phyloP scores from a whole-genome alignment of 2,113 vertebrate species.

The Acanthochromis polyacanthus region DNA sequence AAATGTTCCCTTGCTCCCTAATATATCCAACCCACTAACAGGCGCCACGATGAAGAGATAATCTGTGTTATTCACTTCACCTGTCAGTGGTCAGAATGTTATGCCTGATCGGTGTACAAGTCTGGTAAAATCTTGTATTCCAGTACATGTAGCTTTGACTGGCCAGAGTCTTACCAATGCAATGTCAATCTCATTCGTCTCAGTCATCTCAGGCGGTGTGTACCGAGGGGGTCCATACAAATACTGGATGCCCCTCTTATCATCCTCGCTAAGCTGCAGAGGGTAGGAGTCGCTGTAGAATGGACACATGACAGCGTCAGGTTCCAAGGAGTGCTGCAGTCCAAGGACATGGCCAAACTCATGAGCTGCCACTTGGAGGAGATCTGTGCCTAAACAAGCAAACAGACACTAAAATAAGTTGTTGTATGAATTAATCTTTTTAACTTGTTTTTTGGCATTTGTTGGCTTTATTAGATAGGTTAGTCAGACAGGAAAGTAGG shows the following conservation, averaged over 20 bases:
- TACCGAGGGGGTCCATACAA: conserved; percentile 85
- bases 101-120: not conserved
- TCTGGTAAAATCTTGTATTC: not conserved
- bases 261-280: conserved; percentile 89
- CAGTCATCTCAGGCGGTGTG: conserved; percentile 18
- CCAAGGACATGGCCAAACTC: conserved; percentile 94
- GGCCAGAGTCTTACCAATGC: conserved; percentile 48
- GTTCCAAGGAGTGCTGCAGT: conserved; percentile 90
- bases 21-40: too few species aligned
- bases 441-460: too few species aligned
- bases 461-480: too few species aligned
- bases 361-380: conserved; percentile 93
- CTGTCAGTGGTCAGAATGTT: too few species aligned
- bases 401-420: not conserved
- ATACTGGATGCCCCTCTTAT: conserved; percentile 91
- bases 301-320: conserved; percentile 92
- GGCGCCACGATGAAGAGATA: too few species aligned
- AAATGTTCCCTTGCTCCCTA: too few species aligned
- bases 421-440: not conserved
- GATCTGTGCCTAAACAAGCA: conserved; percentile 88
- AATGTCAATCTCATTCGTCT: conserved; percentile 79
- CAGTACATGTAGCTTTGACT: conserved; percentile 11
- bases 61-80: too few species aligned
- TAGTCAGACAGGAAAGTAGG: too few species aligned
- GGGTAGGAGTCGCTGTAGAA: conserved; percentile 94